Percentiles rank a stretch among this genome's conserved stretches.
These are phyloP conservation scores for Neuroterus valhalla DNA, from an alignment of 1,140 invertebrate species.

Conservation along the genomic window DNA sequence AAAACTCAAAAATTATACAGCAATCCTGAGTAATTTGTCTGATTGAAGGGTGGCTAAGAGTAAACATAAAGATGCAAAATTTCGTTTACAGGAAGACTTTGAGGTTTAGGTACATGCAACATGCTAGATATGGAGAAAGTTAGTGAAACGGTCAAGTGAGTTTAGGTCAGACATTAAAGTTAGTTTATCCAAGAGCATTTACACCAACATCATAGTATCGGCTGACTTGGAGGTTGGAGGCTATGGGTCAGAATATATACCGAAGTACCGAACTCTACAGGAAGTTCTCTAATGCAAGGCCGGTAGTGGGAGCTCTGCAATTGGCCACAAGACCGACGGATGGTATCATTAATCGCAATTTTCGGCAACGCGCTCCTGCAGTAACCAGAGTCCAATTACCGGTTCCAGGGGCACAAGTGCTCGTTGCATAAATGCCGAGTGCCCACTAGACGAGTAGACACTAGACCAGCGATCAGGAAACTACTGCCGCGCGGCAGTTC, in stretches of 20 bases:
- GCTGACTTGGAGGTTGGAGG: slow-evolving; percentile 3
- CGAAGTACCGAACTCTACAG: not conserved
- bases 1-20: too few relatives aligned
- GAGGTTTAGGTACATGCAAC: slow-evolving; percentile 13
- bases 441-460: slow-evolving; percentile 26
- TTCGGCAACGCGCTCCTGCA: slow-evolving; percentile 15
- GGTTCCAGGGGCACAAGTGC: slow-evolving; percentile 28
- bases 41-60: not conserved
- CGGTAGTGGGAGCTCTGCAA: slow-evolving; percentile 4
- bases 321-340: slow-evolving; percentile 8
- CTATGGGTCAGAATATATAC: slow-evolving; percentile 19
- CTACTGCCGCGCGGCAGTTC: too few relatives aligned
- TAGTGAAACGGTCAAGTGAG: slow-evolving; percentile 22
- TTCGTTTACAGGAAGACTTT: not conserved
- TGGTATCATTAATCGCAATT: slow-evolving; percentile 28
- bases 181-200: slow-evolving; percentile 22
- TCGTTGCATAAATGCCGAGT: slow-evolving; percentile 28
- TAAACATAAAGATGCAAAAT: not conserved
- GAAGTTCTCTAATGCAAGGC: slow-evolving; percentile 11
- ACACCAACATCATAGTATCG: slow-evolving; percentile 27
- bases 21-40: too few relatives aligned
- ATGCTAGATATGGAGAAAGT: slow-evolving; percentile 14
- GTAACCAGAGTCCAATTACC: slow-evolving; percentile 25
- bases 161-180: slow-evolving; percentile 26
- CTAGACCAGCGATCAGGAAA: too few relatives aligned